Evolutionary conservation across 2,888 invertebrate species (phyloP).

Genomic region (Chrysotoxum bicinctum): DNA sequence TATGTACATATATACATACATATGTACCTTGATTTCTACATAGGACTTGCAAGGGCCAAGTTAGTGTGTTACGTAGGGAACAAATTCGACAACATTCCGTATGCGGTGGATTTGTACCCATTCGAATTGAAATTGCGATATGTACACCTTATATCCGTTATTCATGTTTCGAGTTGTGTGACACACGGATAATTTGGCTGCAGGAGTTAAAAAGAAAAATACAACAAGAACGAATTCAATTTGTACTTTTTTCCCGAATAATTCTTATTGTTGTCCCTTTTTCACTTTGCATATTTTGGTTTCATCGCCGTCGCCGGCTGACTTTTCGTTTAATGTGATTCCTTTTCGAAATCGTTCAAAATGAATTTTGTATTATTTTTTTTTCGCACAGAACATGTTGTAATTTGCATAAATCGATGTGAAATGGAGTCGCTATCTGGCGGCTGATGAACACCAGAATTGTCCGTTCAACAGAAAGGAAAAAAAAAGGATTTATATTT

Average conservation of each 20-base stretch:
- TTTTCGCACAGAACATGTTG: constrained; percentile 40
- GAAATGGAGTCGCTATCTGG: constrained; percentile 44
- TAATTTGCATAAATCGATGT: constrained; percentile 70
- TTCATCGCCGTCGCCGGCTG: constrained; percentile 32
- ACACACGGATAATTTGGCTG: constrained; percentile 18
- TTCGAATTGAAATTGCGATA: too few species aligned
- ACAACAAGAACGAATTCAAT: constrained; percentile 20
- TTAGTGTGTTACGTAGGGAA: too few species aligned
- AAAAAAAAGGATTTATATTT: constrained; percentile 59
- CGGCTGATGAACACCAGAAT: constrained; percentile 37
- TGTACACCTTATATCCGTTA: too few species aligned
- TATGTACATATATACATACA: too few species aligned
- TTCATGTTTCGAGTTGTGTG: neutral
- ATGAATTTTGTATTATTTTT: constrained; percentile 37
- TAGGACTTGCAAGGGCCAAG: too few species aligned
- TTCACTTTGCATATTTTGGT: constrained; percentile 13
- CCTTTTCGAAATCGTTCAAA: constrained; percentile 27
- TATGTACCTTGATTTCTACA: too few species aligned
- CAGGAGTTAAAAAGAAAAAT: constrained; percentile 7
- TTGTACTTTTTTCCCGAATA: constrained; percentile 16
- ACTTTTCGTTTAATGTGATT: constrained; percentile 62
- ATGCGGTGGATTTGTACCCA: too few species aligned
- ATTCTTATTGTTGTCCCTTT: constrained; percentile 5
- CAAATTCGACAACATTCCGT: too few species aligned
- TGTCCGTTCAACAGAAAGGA: neutral